phyloP scores from a whole-genome alignment of 2,888 invertebrate genomes.

The Apamea sordens region DNA sequence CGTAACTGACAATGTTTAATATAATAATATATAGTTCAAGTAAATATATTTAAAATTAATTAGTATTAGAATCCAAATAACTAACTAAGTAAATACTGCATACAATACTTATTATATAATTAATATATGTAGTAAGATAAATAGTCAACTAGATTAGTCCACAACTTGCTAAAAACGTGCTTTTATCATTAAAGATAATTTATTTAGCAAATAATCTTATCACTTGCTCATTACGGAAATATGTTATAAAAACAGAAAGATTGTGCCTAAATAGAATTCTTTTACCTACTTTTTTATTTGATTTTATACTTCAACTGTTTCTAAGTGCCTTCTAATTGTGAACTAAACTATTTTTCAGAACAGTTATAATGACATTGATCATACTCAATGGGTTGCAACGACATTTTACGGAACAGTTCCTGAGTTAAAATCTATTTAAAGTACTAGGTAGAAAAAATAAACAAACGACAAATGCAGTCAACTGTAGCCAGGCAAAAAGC shows the following conservation, averaged over 20 bases:
- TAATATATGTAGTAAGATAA: neutral
- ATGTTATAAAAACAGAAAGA: neutral
- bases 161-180: neutral
- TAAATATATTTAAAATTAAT: neutral
- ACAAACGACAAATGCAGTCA: conserved; percentile 35
- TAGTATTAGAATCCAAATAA: neutral
- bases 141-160: neutral
- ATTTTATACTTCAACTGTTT: neutral
- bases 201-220: conserved; percentile 35
- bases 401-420: conserved; percentile 39
- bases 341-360: conserved; percentile 11
- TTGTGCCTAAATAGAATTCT: neutral
- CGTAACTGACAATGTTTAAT: neutral
- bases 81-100: neutral
- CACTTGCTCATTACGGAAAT: conserved; percentile 18
- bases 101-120: neutral
- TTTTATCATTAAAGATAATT: conserved; percentile 41
- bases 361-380: conserved; percentile 50
- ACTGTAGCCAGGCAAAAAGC: conserved; percentile 31
- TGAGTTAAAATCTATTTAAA: conserved; percentile 22
- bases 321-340: neutral
- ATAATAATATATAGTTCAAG: neutral
- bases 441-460: conserved; percentile 9
- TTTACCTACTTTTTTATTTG: neutral
- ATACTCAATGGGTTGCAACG: conserved; percentile 42